Conservation (phyloP, 1,140 invertebrate genomes). For the Tetramorium alpestre region DNA sequence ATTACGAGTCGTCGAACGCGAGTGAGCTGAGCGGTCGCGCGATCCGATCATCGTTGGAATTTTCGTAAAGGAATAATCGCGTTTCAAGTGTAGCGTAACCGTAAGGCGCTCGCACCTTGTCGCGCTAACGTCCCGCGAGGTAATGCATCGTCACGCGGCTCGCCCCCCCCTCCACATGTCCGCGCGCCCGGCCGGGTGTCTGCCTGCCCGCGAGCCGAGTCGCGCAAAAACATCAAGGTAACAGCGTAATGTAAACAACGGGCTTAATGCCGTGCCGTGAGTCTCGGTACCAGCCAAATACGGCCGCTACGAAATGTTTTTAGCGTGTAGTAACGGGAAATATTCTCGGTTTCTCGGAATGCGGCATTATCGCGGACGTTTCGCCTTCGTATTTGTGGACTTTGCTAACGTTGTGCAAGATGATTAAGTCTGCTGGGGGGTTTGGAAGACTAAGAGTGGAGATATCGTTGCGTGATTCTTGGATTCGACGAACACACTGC, state of each 20-base stretch:
- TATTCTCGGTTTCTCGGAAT: not conserved
- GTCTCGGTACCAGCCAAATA: not conserved
- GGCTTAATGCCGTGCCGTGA: not conserved
- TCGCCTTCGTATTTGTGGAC: not conserved
- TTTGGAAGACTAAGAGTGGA: not conserved
- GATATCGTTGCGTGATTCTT: not conserved
- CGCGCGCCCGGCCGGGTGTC: too few relatives aligned
- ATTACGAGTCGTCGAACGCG: not conserved
- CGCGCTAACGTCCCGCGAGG: not conserved
- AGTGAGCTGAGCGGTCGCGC: not conserved
- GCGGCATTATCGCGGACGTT: not conserved
- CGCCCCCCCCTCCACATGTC: not conserved
- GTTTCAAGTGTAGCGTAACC: not conserved
- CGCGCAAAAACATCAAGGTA: constrained; percentile 14
- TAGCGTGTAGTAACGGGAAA: not conserved
- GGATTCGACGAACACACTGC: not conserved
- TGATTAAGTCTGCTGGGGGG: constrained; percentile 10
- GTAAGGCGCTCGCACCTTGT: not conserved
- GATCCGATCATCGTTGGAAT: not conserved
- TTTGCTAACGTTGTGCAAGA: not conserved
- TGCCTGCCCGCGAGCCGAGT: too few relatives aligned
- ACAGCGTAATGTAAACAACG: not conserved
- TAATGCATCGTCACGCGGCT: not conserved
- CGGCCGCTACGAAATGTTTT: not conserved
- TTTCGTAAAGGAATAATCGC: not conserved